Conservation (phyloP, 2,888 invertebrate genomes). For the Phyllotreta cruciferae region DNA sequence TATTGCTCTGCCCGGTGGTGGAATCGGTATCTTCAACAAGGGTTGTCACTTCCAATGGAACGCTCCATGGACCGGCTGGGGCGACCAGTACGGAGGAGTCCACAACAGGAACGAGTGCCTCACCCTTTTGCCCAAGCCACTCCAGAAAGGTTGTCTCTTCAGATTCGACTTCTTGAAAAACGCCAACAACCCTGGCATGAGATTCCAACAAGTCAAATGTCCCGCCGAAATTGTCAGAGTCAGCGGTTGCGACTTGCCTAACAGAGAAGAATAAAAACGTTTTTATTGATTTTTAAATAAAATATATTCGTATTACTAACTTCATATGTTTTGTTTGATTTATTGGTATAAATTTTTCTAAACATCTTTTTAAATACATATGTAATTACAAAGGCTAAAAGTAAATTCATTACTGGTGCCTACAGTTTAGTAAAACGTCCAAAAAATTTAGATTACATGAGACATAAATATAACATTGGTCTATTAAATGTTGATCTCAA, state of each 20-base stretch:
- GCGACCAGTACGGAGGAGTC: conserved; percentile 44
- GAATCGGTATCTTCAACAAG: conserved; percentile 35
- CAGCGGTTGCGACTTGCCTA: background rate
- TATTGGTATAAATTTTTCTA: no score
- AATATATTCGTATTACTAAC: no score
- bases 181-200: background rate
- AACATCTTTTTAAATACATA: no score
- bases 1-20: conserved; percentile 29
- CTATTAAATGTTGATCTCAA: no score
- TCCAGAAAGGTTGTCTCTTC: conserved; percentile 6
- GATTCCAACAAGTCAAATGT: conserved; percentile 3
- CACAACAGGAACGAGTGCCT: conserved; percentile 10
- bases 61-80: conserved; percentile 40
- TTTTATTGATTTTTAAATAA: no score
- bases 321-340: no score
- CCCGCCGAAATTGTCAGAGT: background rate
- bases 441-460: no score
- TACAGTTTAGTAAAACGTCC: no score
- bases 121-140: background rate
- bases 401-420: no score
- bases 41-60: conserved; percentile 43
- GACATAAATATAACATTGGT: no score
- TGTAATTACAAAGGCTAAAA: no score
- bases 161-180: conserved; percentile 5
- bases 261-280: no score